A percentile compares a stretch with the other conserved stretches of the same genome.
Evolutionary conservation across 92 coral and sea anemone species (phyloP).

Genomic region (Actinernus sp.): DNA sequence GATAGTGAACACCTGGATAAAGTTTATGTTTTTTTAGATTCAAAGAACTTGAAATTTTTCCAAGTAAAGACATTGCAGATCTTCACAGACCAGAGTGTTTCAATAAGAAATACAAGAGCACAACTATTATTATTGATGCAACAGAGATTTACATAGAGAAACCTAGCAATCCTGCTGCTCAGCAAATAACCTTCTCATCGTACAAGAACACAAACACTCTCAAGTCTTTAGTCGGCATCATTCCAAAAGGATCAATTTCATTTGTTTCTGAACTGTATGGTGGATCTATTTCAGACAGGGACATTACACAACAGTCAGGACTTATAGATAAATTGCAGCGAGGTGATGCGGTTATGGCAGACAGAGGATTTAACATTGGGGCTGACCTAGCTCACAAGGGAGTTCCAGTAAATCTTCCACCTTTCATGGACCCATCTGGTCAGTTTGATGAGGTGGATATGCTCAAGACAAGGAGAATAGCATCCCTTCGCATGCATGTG

Average conservation of each 20-base stretch:
- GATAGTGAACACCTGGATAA: slow-evolving; percentile 44
- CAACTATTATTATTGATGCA: slow-evolving; percentile 45
- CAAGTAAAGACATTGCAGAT: slow-evolving; percentile 20
- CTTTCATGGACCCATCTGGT: slow-evolving; percentile 33
- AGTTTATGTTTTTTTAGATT: slow-evolving; percentile 36
- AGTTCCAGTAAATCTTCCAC: slow-evolving; percentile 36
- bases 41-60: slow-evolving; percentile 30
- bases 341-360: slow-evolving; percentile 59
- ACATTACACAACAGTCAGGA: slow-evolving; percentile 30
- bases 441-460: slow-evolving; percentile 31
- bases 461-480: slow-evolving; percentile 42
- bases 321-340: slow-evolving; percentile 31
- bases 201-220: slow-evolving; percentile 40
- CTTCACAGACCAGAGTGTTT: slow-evolving; percentile 29
- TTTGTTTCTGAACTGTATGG: slow-evolving; percentile 33
- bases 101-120: slow-evolving; percentile 28
- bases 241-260: slow-evolving; percentile 12
- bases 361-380: slow-evolving; percentile 47
- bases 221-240: slow-evolving; percentile 51
- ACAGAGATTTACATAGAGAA: no score
- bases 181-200: slow-evolving; percentile 44
- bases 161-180: slow-evolving; percentile 43
- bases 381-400: slow-evolving; percentile 17
- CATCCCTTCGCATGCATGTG: slow-evolving; percentile 39
- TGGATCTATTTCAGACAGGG: slow-evolving; percentile 61